Percentiles rank a stretch among this genome's conserved stretches.
Evolutionary conservation across 2,113 vertebrate species (phyloP).

Genomic region (Poeciliopsis prolifica): DNA sequence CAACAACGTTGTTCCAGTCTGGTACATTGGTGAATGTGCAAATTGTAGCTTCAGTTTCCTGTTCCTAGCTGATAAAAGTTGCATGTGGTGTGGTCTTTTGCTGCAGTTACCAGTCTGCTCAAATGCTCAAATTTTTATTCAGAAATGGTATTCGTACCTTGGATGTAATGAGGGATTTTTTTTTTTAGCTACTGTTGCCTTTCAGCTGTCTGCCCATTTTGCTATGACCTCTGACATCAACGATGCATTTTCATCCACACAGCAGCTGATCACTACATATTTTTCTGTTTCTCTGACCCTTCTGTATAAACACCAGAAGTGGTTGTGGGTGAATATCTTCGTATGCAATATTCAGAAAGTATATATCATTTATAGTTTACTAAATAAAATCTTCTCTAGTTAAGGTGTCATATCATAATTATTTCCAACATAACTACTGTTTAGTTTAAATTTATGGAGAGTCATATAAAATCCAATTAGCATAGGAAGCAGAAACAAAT

Average conservation of each 20-base stretch:
- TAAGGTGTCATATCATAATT: too few species aligned
- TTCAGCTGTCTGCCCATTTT: neutral
- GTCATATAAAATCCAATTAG: too few species aligned
- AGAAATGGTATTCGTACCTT: neutral
- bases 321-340: neutral
- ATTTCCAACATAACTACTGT: too few species aligned
- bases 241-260: neutral
- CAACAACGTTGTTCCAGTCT: neutral
- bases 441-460: too few species aligned
- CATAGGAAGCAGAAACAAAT: too few species aligned
- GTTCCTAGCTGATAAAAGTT: neutral
- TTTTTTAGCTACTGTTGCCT: neutral
- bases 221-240: neutral
- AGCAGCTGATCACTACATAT: neutral
- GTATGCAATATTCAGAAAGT: neutral
- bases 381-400: neutral
- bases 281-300: neutral
- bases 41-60: neutral
- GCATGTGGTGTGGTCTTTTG: neutral
- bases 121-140: neutral
- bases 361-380: neutral
- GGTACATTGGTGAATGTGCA: neutral
- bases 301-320: neutral
- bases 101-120: neutral
- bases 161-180: neutral